Evolutionary conservation across 2,113 vertebrate genomes (phyloP).

Genomic region (Dendrocopos noguchii): DNA sequence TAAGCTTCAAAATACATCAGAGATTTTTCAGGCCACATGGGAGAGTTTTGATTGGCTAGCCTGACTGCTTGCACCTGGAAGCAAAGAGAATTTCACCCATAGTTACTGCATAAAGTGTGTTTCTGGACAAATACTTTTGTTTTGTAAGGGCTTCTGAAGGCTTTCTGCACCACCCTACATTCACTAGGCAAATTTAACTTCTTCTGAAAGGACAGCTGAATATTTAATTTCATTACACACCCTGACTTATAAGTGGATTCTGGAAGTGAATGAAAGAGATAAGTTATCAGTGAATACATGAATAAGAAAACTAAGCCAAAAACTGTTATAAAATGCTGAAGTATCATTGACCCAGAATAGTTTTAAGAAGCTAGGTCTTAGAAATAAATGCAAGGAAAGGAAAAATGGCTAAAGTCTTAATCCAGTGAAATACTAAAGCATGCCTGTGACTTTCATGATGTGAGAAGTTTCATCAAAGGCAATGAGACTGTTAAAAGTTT

Average conservation of each 20-base stretch:
- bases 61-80: neutral
- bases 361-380: neutral
- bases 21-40: neutral
- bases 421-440: neutral
- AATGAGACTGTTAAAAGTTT: neutral
- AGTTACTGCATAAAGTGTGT: neutral
- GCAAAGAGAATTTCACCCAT: neutral
- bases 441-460: neutral
- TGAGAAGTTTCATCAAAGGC: neutral
- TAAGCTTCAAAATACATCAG: conserved; percentile 11
- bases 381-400: neutral
- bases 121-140: neutral
- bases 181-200: neutral
- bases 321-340: neutral
- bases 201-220: neutral
- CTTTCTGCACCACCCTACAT: neutral
- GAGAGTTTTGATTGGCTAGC: conserved; percentile 9
- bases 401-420: neutral
- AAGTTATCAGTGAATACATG: neutral
- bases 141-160: neutral
- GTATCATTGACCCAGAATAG: neutral
- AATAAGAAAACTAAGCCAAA: neutral
- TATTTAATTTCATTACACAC: neutral
- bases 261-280: neutral
- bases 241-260: neutral